Percentiles rank a stretch among this genome's conserved stretches.
Evolutionary conservation across 2,113 vertebrate genomes (phyloP).

Genomic region (Rhipidura dahli): DNA sequence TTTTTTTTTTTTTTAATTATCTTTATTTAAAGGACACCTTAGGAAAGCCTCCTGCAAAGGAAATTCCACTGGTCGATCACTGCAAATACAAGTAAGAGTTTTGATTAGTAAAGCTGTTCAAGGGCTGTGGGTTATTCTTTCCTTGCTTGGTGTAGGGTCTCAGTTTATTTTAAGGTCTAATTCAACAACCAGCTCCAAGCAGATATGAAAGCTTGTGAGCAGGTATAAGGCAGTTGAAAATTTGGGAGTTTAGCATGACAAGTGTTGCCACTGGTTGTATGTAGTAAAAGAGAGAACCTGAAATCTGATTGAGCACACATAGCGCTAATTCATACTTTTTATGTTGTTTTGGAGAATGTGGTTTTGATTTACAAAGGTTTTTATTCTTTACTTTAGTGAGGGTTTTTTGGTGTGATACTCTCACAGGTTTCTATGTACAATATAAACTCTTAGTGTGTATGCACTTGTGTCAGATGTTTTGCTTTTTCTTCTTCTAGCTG

Average conservation of each 20-base stretch:
- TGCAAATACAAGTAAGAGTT: constrained; percentile 93
- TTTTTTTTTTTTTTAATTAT: neutral
- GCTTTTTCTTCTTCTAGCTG: neutral
- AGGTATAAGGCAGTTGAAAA: neutral
- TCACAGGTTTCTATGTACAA: neutral
- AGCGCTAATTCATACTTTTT: neutral
- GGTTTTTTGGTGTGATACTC: neutral
- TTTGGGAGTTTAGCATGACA: neutral
- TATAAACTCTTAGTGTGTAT: neutral
- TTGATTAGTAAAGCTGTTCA: neutral
- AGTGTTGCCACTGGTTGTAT: neutral
- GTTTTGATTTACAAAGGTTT: neutral
- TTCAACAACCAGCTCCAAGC: neutral
- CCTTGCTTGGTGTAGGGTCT: neutral
- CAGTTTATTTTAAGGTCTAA: neutral
- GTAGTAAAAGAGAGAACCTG: neutral
- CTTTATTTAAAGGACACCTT: constrained; percentile 85
- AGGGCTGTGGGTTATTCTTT: neutral
- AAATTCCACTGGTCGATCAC: constrained; percentile 92
- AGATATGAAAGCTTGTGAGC: neutral
- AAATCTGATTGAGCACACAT: neutral
- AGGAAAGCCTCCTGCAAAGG: constrained; percentile 89
- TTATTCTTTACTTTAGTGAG: neutral
- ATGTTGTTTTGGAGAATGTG: neutral
- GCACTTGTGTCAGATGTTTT: neutral